Conservation (phyloP, 1,140 invertebrate species). For the Leptinotarsa defecta region DNA sequence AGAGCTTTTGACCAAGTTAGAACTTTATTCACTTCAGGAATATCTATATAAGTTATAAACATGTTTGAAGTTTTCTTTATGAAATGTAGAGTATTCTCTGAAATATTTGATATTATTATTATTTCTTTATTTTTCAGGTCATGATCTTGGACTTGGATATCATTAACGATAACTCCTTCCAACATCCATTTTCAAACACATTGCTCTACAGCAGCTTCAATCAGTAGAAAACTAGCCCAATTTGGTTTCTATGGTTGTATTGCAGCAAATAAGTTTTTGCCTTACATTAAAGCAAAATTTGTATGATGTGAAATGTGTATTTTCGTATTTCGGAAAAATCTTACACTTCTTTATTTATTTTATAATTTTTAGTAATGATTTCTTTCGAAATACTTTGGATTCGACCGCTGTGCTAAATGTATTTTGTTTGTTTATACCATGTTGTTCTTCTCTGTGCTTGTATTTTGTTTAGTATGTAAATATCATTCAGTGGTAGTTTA, state of each 20-base stretch:
- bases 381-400: neutral
- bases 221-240: neutral
- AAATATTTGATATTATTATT: no score
- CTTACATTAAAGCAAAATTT: conserved; percentile 27
- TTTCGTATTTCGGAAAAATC: neutral
- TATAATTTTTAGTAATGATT: neutral
- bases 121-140: neutral
- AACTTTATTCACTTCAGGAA: no score
- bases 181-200: neutral
- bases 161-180: neutral
- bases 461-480: conserved; percentile 14
- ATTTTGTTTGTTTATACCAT: conserved; percentile 11
- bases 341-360: neutral
- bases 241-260: neutral
- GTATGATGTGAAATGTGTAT: conserved; percentile 15
- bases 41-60: no score
- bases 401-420: conserved; percentile 23
- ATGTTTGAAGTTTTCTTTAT: no score
- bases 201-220: neutral
- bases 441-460: conserved; percentile 23
- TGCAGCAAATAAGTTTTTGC: conserved; percentile 13
- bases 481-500: conserved; percentile 12
- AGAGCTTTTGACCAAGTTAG: no score
- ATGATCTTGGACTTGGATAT: conserved; percentile 6
- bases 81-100: no score